Base-by-base conservation (phyloP, 2,797 vertebrate species). In the Ptychobarbus kaznakovi region DNA sequence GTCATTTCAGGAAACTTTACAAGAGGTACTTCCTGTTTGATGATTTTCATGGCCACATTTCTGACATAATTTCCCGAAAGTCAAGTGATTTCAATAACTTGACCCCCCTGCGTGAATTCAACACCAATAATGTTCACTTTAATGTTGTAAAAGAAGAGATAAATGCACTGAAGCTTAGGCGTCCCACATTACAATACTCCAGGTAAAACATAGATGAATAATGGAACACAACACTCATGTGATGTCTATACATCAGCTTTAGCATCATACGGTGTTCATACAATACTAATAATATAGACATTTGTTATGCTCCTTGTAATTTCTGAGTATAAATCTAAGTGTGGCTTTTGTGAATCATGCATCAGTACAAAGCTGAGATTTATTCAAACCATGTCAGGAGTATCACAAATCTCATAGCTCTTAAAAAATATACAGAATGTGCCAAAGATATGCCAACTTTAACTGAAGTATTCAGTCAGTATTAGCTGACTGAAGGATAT, bases 391-490 rank as follows among this genome's bases (percentile, higher is more conserved):
- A 63, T 18, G 16, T 58, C 51, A 65, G 9, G 56, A 65, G 20
- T 38, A 73, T 61, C 81, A 15, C 12, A 58, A 20, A 44, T 63
- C 51, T 58, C 69, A 82, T 61, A 83, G 42, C 42, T 65, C 20
- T 65, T 35, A 58, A 65, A 25, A 58, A 38, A 53, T 3, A 77
- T 56, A 16, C 74, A 56, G 3, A 35, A 53, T 13, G 81, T n/a
- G 42, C 6, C 18, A 44, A 63, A 74, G 25, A 58, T 38, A 46
- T 32, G 53, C 69, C 51, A 53, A 4, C 72, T 38, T 1, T 6
- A 40, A 40, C 40, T 40, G 11, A 69, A 22, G n/a, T 56, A 9
- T 74, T 82, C n/a, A 51, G 18, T 70, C 51, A 56, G 66, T 82
- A 32, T 44, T 44, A 44, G 16, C 65, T 44, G 38, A 72, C 40